These are phyloP conservation scores for Leptodactylus fallax DNA, from an alignment of 2,797 vertebrate species.

Conservation along the genomic window DNA sequence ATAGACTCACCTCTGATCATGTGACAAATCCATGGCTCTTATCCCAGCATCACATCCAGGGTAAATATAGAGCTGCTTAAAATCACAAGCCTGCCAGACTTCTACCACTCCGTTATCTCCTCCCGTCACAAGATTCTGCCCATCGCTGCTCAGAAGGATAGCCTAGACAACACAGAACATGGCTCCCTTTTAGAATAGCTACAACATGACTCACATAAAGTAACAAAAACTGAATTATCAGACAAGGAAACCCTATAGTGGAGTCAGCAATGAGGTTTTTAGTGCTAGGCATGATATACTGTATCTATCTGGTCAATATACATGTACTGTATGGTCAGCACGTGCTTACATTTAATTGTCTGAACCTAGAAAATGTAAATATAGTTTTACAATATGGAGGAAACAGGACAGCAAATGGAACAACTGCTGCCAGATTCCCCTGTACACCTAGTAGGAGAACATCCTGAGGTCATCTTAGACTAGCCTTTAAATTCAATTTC, in stretches of 20 bases:
- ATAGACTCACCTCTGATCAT: constrained; percentile 92
- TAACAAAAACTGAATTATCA: background rate
- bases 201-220: background rate
- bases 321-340: background rate
- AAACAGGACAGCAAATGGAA: no score
- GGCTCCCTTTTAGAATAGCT: background rate
- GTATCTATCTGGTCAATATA: background rate
- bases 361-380: no score
- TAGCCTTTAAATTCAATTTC: no score
- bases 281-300: background rate
- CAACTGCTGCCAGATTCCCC: no score
- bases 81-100: constrained; percentile 99
- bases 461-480: no score
- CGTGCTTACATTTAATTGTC: no score
- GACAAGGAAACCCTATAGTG: no score
- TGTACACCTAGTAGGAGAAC: no score
- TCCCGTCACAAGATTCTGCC: constrained; percentile 96
- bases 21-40: constrained; percentile 97
- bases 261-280: background rate
- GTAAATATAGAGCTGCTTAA: constrained; percentile 98
- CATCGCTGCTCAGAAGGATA: constrained; percentile 95
- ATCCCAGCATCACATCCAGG: constrained; percentile 98
- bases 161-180: constrained; percentile 78
- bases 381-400: no score
- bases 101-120: constrained; percentile 97